Evolutionary conservation across 2,113 vertebrate species (phyloP).

Genomic region (Eurypyga helias): DNA sequence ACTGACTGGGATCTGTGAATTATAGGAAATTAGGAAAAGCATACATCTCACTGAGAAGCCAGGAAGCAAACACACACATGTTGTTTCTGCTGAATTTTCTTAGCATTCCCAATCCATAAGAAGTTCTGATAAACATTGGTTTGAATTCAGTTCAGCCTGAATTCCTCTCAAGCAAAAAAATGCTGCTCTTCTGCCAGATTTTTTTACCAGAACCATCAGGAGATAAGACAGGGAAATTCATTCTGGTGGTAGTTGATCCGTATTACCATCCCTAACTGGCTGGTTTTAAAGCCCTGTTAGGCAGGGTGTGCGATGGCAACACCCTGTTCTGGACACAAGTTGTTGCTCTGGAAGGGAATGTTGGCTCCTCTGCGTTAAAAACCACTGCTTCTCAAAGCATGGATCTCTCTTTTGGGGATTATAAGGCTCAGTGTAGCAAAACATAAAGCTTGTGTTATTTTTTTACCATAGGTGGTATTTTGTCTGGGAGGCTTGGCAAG

Average conservation of each 20-base stretch:
- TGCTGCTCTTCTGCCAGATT: background rate
- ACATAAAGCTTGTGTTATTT: background rate
- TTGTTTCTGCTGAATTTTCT: background rate
- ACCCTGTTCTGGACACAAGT: background rate
- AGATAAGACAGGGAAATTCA: accelerated
- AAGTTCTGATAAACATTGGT: background rate
- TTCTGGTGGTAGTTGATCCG: background rate
- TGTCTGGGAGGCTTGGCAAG: background rate
- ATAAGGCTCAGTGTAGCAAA: background rate
- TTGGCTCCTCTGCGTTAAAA: background rate
- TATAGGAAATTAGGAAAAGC: background rate
- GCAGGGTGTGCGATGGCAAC: background rate
- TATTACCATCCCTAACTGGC: background rate
- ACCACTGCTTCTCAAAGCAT: background rate
- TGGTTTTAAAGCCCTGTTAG: accelerated
- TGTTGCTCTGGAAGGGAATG: background rate
- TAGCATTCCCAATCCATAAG: background rate
- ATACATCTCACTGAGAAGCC: background rate
- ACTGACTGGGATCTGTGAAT: background rate
- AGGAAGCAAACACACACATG: background rate
- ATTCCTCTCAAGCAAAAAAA: background rate
- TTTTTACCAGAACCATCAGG: background rate
- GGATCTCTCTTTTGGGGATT: background rate
- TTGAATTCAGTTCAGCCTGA: background rate
- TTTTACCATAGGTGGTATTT: background rate